Conservation (phyloP, 2,888 invertebrate genomes). For the Conomelus anceps region DNA sequence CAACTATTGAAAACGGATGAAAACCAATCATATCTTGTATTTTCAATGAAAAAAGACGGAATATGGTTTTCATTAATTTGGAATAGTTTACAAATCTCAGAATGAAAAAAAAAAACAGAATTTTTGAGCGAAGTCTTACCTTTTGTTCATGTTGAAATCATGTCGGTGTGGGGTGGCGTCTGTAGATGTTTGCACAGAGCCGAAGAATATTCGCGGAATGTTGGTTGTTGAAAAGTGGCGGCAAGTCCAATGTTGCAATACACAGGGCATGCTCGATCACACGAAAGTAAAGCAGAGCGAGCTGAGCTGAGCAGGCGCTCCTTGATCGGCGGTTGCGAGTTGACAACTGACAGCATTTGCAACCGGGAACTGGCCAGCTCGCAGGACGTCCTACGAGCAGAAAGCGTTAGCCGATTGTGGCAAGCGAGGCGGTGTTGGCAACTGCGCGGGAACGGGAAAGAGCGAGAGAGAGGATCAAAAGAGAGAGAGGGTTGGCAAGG, state of each 20-base stretch:
- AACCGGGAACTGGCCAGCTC: too few species aligned
- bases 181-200: background rate
- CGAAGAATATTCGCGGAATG: too few species aligned
- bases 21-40: too few species aligned
- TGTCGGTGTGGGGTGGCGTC: background rate
- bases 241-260: background rate
- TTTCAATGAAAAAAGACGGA: too few species aligned
- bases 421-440: background rate
- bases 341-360: background rate
- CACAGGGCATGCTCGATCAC: background rate
- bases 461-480: background rate
- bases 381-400: background rate
- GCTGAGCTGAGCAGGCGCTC: too few species aligned
- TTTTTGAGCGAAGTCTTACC: too few species aligned
- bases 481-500: background rate
- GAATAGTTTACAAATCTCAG: background rate
- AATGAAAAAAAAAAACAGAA: background rate
- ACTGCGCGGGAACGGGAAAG: background rate
- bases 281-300: background rate
- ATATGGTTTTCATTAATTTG: too few species aligned
- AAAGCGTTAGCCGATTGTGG: background rate
- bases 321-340: background rate
- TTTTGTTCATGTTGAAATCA: background rate
- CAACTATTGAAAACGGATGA: too few species aligned
- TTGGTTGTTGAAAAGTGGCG: background rate